Evolutionary conservation across 2,113 vertebrate species (phyloP).

Genomic region (Chrysochloris asiatica): DNA sequence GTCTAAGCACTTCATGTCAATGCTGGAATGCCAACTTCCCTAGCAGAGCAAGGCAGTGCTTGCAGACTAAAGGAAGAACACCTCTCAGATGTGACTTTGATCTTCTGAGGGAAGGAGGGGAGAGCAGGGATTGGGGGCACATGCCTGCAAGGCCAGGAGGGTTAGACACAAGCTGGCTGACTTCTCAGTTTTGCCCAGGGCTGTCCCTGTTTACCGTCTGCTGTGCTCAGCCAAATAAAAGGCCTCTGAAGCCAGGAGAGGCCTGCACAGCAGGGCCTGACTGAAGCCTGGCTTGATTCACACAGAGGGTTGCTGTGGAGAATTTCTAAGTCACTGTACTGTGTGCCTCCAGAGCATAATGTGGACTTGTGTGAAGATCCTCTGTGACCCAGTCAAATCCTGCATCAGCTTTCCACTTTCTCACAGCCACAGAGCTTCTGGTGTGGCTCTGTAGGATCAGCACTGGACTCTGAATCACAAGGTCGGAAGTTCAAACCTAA

Average conservation of each 20-base stretch:
- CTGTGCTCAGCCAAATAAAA: constrained; percentile 9
- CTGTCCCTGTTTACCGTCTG: constrained; percentile 22
- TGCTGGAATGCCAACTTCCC: neutral
- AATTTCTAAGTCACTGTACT: neutral
- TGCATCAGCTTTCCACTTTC: neutral
- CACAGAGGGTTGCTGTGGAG: neutral
- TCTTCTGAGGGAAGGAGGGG: neutral
- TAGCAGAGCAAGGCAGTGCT: neutral
- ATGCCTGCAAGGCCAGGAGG: neutral
- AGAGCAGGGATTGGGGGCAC: neutral
- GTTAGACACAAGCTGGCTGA: neutral
- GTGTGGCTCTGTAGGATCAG: too few relatives aligned
- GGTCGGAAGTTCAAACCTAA: too few relatives aligned
- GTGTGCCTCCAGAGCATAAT: neutral
- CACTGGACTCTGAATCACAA: too few relatives aligned
- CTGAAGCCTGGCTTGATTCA: neutral
- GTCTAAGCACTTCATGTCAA: too few relatives aligned
- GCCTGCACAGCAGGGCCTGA: neutral
- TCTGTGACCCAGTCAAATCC: neutral
- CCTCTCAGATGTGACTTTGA: neutral
- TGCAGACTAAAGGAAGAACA: neutral
- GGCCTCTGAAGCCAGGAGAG: neutral
- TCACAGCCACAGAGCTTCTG: too few relatives aligned
- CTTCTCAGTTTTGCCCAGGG: neutral
- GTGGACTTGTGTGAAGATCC: neutral